These are phyloP conservation scores for Diplodus sargus DNA, from an alignment of 2,797 vertebrate genomes.

Conservation along the genomic window DNA sequence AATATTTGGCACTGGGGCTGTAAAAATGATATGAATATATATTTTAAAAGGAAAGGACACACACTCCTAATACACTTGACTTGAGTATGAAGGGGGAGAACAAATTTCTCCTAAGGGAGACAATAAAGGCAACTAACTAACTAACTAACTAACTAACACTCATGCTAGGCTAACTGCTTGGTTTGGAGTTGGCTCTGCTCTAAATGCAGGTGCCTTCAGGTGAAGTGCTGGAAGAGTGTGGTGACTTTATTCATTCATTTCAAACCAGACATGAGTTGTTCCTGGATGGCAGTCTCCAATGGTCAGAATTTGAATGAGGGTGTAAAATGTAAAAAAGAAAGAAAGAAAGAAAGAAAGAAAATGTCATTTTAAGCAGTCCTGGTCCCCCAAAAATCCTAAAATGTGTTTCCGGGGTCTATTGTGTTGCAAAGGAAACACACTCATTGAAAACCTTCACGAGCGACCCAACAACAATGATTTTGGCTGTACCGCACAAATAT, in stretches of 20 bases:
- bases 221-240: background rate
- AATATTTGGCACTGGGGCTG: no score
- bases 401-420: background rate
- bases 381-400: background rate
- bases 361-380: background rate
- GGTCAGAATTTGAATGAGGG: background rate
- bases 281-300: background rate
- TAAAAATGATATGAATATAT: background rate
- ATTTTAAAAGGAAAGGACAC: background rate
- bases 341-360: background rate
- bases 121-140: no score
- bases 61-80: background rate
- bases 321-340: background rate
- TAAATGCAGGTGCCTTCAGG: background rate
- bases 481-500: slow-evolving; percentile 1
- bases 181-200: no score
- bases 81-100: background rate
- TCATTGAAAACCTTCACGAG: background rate
- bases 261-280: background rate
- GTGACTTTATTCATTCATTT: background rate
- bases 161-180: background rate
- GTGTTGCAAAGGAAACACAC: slow-evolving; percentile 7
- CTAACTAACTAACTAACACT: no score
- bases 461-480: slow-evolving; percentile 2
- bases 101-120: no score